These are phyloP conservation scores for Heptascelio sp. DNA, from an alignment of 2,888 invertebrate genomes.

Conservation along the genomic window DNA sequence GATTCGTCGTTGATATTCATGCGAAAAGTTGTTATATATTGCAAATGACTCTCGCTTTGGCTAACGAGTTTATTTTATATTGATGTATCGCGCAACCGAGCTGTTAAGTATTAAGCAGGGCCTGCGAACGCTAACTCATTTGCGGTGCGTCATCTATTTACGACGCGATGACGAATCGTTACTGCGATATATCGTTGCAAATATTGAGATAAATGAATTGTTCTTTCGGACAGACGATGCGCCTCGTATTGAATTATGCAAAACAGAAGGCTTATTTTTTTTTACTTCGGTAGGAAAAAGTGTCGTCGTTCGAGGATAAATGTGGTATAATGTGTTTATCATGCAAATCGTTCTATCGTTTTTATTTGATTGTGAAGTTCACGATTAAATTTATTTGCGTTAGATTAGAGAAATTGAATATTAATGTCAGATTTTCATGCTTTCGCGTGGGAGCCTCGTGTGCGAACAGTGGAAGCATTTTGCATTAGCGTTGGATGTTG, in stretches of 20 bases:
- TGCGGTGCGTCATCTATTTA: slow-evolving; percentile 56
- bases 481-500: slow-evolving; percentile 17
- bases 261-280: slow-evolving; percentile 32
- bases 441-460: neutral
- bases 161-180: slow-evolving; percentile 44
- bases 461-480: slow-evolving; percentile 16
- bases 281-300: neutral
- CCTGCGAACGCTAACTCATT: slow-evolving; percentile 50
- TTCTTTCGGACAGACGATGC: slow-evolving; percentile 21
- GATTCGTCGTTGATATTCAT: slow-evolving; percentile 59
- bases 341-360: neutral
- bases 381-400: neutral
- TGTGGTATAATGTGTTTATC: neutral
- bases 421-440: neutral
- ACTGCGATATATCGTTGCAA: slow-evolving; percentile 36
- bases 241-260: slow-evolving; percentile 26
- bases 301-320: neutral
- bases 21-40: slow-evolving; percentile 47
- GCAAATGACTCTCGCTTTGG: slow-evolving; percentile 25
- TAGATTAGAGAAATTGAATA: slow-evolving; percentile 25
- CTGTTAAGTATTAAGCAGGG: slow-evolving; percentile 45
- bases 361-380: neutral
- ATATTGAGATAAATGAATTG: slow-evolving; percentile 56
- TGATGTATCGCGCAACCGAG: slow-evolving; percentile 47
- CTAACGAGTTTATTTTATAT: slow-evolving; percentile 65